Evolutionary conservation across 2,113 vertebrate species (phyloP).

Genomic region (Petromus typicus): DNA sequence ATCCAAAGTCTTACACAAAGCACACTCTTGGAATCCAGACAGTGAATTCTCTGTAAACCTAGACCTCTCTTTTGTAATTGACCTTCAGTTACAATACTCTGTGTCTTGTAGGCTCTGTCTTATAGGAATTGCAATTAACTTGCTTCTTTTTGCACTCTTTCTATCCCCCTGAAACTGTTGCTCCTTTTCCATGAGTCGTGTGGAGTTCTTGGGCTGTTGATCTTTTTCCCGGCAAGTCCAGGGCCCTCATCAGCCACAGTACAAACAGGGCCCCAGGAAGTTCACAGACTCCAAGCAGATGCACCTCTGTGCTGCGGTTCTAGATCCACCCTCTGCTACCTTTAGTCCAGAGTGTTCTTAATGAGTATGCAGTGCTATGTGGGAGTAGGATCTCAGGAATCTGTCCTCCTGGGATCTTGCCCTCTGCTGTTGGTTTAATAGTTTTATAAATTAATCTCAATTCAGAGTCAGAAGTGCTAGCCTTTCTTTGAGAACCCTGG

Average conservation of each 20-base stretch:
- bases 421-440: neutral
- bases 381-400: neutral
- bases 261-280: neutral
- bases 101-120: neutral
- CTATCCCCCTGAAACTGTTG: neutral
- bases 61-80: neutral
- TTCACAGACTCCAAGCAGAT: neutral
- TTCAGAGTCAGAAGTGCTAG: neutral
- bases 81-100: neutral
- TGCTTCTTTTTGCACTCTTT: conserved; percentile 10
- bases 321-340: neutral
- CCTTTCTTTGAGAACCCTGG: neutral
- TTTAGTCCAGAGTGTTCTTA: neutral
- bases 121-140: conserved; percentile 28
- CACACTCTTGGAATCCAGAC: neutral
- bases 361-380: neutral
- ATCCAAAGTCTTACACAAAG: neutral
- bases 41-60: neutral
- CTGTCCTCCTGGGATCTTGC: neutral
- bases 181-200: neutral
- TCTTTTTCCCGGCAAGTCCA: neutral
- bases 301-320: no score
- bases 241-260: accelerated
- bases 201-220: neutral
- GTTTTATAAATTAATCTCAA: neutral